Base-by-base conservation (phyloP, 2,888 invertebrate species). In the Melieria picta region DNA sequence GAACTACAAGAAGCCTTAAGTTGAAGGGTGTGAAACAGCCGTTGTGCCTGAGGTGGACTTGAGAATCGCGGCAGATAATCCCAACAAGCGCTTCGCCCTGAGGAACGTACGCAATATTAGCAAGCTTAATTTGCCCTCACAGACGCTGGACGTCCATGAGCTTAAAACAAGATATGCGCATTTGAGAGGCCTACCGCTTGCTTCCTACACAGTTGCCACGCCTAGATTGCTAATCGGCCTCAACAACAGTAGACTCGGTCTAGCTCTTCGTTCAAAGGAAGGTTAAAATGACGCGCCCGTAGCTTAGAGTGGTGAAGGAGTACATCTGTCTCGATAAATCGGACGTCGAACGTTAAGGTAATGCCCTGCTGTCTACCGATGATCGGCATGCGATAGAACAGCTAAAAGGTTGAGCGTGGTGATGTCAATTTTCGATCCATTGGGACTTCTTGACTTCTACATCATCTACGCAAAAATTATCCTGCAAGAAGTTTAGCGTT, bases 311-410 rank as follows among this genome's bases (percentile, higher is more conserved):
- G 1, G 69, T 72, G 1, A 72, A 72, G 50, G 55, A 65, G 13
- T 72, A 72, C 52, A 71, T 72, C 11, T 73, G 71, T 13, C 43
- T 75, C 3, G 75, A 77, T 13, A 77, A 74, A n/a, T 43, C 71
- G 4, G 71, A 71, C 48, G 48, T 72, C 9, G 46, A 57, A 5
- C 11, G 45, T 13, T 65, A 69, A 11, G 6, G 7, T 3, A 50
- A 10, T 9, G 48, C 5, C 30, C n/a, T 48, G 45, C 4, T 47
- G 45, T 43, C 58, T 10, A 46, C 48, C 2, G 71, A 66, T 1
- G 71, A 65, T 1, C 16, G 47, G 47, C 42, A 56, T 5, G 71
- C 71, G 4, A 47, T 48, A 3, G 50, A 65, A 4, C 48, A 57
- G 16, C 42, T 66, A 2, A 11, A 66, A 13, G 6, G 5, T 10